These are phyloP conservation scores for Mesocentrotus franciscanus DNA, from an alignment of 53 echinoderm and acorn worm genomes.

Conservation along the genomic window DNA sequence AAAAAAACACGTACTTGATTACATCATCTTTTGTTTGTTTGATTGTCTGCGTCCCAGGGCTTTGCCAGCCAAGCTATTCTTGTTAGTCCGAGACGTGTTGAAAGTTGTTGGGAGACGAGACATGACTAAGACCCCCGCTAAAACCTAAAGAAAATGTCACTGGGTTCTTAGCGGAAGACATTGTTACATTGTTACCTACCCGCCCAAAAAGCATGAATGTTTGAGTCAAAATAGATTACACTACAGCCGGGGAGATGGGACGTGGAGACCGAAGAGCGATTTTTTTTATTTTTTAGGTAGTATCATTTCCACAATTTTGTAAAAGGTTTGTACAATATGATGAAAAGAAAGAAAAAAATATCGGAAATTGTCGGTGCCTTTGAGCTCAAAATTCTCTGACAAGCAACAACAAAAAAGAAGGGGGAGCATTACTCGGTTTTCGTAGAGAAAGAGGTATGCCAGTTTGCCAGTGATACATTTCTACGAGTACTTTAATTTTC, in stretches of 20 bases:
- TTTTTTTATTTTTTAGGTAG: too few relatives aligned
- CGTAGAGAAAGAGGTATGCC: too few relatives aligned
- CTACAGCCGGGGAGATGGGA: background rate
- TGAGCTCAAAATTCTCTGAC: too few relatives aligned
- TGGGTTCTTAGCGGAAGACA: background rate
- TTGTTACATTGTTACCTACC: background rate
- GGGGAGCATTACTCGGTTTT: too few relatives aligned
- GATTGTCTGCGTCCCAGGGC: background rate
- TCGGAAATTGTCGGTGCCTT: too few relatives aligned
- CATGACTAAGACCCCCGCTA: too few relatives aligned
- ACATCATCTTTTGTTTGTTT: background rate
- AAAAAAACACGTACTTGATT: background rate
- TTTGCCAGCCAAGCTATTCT: background rate
- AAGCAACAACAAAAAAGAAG: too few relatives aligned
- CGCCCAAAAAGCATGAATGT: background rate
- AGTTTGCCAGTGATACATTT: too few relatives aligned
- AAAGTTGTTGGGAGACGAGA: background rate
- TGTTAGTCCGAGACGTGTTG: background rate
- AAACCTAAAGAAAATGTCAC: constrained; percentile 13
- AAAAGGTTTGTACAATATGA: too few relatives aligned
- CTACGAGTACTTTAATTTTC: background rate
- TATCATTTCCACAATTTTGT: too few relatives aligned
- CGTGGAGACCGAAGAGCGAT: background rate
- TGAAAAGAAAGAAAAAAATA: too few relatives aligned
- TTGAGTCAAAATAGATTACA: background rate